These are phyloP conservation scores for Anguilla obscura DNA, from an alignment of 2,797 vertebrate species.

Conservation along the genomic window DNA sequence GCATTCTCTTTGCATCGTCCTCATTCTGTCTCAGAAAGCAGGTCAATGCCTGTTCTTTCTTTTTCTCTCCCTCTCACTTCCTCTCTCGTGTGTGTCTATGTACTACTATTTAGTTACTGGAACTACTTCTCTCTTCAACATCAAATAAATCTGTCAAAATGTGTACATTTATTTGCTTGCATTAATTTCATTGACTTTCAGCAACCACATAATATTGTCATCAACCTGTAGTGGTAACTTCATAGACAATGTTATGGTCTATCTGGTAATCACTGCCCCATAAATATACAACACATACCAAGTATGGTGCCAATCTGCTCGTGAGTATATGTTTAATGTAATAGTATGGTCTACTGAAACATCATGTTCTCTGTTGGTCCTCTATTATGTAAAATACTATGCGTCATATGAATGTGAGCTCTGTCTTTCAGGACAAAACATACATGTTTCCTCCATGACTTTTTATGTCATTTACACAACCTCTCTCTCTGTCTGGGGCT, in stretches of 20 bases:
- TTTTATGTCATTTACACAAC: background rate
- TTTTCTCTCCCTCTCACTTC: slow-evolving; percentile 26
- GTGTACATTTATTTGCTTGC: no score
- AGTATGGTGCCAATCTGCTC: background rate
- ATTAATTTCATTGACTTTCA: background rate
- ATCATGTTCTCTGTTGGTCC: background rate
- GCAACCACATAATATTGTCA: background rate
- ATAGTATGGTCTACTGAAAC: background rate
- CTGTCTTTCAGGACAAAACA: background rate
- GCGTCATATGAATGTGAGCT: background rate
- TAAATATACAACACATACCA: background rate
- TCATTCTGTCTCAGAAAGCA: slow-evolving; percentile 76
- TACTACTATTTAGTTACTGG: background rate
- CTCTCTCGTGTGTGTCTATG: background rate
- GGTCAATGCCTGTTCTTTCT: slow-evolving; percentile 61
- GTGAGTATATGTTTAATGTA: background rate
- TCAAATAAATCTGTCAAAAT: background rate
- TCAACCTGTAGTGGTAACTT: background rate
- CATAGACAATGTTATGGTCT: background rate
- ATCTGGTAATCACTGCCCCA: background rate
- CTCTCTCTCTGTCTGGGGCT: slow-evolving; percentile 16
- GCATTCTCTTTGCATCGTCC: slow-evolving; percentile 57
- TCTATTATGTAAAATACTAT: background rate
- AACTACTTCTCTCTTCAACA: background rate
- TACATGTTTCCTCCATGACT: background rate